These are phyloP conservation scores for Agrochola macilenta DNA, from an alignment of 2,888 invertebrate genomes.

Conservation along the genomic window DNA sequence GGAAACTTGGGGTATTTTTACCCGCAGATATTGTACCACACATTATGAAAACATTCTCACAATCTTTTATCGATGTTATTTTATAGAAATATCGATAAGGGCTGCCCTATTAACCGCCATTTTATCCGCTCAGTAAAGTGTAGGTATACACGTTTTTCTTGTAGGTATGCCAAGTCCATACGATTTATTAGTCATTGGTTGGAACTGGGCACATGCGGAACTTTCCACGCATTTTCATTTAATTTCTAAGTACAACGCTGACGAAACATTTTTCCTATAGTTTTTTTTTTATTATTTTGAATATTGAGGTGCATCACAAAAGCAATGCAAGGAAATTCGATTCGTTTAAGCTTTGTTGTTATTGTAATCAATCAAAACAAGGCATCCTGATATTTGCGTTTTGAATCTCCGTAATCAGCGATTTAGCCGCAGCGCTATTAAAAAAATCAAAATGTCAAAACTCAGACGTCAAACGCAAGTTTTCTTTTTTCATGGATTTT, in stretches of 20 bases:
- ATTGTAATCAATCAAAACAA: conserved; percentile 11
- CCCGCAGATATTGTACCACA: too few species aligned
- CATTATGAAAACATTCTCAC: too few species aligned
- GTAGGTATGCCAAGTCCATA: too few species aligned
- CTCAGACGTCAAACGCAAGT: conserved; percentile 56
- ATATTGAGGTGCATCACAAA: neutral
- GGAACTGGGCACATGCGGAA: neutral
- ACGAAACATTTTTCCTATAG: neutral
- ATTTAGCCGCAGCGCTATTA: neutral
- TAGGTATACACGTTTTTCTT: too few species aligned
- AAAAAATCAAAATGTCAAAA: conserved; percentile 61
- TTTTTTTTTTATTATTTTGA: neutral
- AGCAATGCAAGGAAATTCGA: neutral
- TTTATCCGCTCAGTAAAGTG: too few species aligned
- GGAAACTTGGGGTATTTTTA: too few species aligned
- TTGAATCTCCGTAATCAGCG: conserved; percentile 4
- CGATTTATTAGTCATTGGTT: too few species aligned
- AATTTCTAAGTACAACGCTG: rapidly evolving
- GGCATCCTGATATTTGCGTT: neutral
- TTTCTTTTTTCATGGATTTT: conserved; percentile 59
- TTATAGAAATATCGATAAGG: too few species aligned
- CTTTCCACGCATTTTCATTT: conserved; percentile 5
- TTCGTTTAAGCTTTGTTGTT: neutral
- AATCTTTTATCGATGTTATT: too few species aligned
- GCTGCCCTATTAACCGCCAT: too few species aligned